Evolutionary conservation across 2,888 invertebrate genomes (phyloP).

Genomic region (Belgica antarctica): DNA sequence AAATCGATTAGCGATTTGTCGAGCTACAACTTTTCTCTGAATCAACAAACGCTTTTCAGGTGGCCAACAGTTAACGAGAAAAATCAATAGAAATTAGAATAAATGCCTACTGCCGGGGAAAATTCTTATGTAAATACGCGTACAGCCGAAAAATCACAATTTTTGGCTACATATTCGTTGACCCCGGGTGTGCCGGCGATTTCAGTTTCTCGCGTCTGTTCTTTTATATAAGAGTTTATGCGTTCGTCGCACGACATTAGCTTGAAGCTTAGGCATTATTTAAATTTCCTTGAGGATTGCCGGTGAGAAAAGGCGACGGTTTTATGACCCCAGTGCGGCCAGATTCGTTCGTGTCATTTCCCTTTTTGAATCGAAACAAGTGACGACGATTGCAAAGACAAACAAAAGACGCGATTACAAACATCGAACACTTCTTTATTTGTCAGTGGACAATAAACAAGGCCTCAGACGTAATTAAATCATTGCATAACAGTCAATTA

Average conservation of each 20-base stretch:
- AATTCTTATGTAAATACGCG: neutral
- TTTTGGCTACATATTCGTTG: constrained; percentile 28
- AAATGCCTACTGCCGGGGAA: constrained; percentile 2
- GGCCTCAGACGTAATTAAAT: constrained; percentile 6
- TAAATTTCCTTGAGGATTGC: too few species aligned
- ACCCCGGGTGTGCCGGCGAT: too few species aligned
- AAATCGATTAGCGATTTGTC: constrained; percentile 12
- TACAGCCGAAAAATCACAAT: constrained; percentile 40
- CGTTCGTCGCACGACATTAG: constrained; percentile 4
- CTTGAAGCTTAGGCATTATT: too few species aligned
- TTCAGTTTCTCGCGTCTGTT: neutral
- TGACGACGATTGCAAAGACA: neutral
- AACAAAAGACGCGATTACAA: neutral
- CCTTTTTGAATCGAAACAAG: neutral
- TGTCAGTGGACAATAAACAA: constrained; percentile 19
- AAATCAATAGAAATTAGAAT: constrained; percentile 37
- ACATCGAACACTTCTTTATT: too few species aligned
- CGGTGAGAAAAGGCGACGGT: too few species aligned
- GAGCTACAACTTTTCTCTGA: neutral
- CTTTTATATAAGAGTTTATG: constrained; percentile 27
- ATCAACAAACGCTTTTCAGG: neutral
- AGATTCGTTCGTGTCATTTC: neutral
- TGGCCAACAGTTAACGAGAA: constrained; percentile 17
- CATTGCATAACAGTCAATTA: constrained; percentile 18
- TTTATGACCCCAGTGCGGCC: too few species aligned